These are phyloP conservation scores for Caenorhabditis sp. DNA, from an alignment of 2,888 invertebrate species.

Conservation along the genomic window DNA sequence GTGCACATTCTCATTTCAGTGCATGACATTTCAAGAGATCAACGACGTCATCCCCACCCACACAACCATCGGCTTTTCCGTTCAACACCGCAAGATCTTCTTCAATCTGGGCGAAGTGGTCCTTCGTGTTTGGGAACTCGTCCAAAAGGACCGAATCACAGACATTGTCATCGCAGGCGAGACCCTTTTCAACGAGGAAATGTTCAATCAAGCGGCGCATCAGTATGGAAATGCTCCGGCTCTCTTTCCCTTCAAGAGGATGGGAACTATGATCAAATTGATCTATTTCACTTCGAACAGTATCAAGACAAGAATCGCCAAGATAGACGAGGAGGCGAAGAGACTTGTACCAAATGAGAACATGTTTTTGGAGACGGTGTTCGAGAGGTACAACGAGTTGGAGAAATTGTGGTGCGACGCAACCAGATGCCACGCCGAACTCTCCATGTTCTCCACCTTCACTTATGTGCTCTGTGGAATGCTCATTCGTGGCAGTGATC, in stretches of 20 bases:
- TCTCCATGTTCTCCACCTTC: slow-evolving; percentile 72
- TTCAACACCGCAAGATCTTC: slow-evolving; percentile 79
- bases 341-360: slow-evolving; percentile 17
- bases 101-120: slow-evolving; percentile 79
- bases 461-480: slow-evolving; percentile 75
- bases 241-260: slow-evolving; percentile 41
- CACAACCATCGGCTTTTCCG: slow-evolving; percentile 45
- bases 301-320: slow-evolving; percentile 30
- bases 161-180: slow-evolving; percentile 72
- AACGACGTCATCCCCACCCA: slow-evolving; percentile 51
- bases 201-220: slow-evolving; percentile 60
- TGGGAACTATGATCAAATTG: slow-evolving; percentile 57
- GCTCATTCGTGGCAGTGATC: slow-evolving; percentile 69
- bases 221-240: slow-evolving; percentile 46
- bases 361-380: slow-evolving; percentile 19
- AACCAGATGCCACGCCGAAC: slow-evolving; percentile 61
- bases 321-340: slow-evolving; percentile 49
- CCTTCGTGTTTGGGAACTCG: slow-evolving; percentile 75
- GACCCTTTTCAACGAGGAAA: slow-evolving; percentile 66
- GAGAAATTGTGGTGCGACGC: slow-evolving; percentile 53
- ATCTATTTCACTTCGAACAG: slow-evolving; percentile 35
- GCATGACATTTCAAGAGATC: slow-evolving; percentile 50
- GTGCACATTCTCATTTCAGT: slow-evolving; percentile 23
- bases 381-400: slow-evolving; percentile 31
- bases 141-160: slow-evolving; percentile 70